Conservation (phyloP, 2,888 invertebrate species). For the Rosalia funebris region DNA sequence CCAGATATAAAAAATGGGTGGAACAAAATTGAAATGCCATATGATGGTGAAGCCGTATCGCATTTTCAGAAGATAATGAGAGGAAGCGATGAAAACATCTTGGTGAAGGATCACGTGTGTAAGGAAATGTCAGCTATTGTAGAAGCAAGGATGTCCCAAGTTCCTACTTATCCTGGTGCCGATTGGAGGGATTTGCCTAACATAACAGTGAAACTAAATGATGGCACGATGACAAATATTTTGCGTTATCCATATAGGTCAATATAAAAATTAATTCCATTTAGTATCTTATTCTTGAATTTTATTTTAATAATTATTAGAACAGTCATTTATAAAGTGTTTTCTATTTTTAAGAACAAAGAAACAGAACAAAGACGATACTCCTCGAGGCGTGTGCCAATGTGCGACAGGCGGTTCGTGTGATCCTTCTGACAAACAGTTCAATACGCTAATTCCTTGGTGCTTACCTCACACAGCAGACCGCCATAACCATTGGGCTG, state of each 20-base stretch:
- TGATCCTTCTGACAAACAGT: slow-evolving; percentile 78
- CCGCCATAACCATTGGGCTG: slow-evolving; percentile 87
- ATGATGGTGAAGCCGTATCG: slow-evolving; percentile 75
- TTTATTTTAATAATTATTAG: too few species aligned
- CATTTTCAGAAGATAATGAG: slow-evolving; percentile 81
- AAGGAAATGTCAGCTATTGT: slow-evolving; percentile 86
- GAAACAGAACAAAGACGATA: slow-evolving; percentile 64
- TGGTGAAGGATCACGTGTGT: slow-evolving; percentile 78
- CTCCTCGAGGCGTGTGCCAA: slow-evolving; percentile 79
- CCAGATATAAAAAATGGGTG: slow-evolving; percentile 80
- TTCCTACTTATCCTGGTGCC: slow-evolving; percentile 79
- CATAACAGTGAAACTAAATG: slow-evolving; percentile 73
- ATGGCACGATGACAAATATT: slow-evolving; percentile 74
- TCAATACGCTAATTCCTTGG: slow-evolving; percentile 88
- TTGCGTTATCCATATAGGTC: slow-evolving; percentile 68
- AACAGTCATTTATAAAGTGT: too few species aligned
- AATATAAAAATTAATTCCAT: slow-evolving; percentile 29
- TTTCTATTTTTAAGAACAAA: slow-evolving; percentile 59
- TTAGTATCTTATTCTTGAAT: too few species aligned
- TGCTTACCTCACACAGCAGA: slow-evolving; percentile 88
- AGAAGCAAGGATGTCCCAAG: slow-evolving; percentile 78
- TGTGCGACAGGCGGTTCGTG: slow-evolving; percentile 76
- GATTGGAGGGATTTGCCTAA: slow-evolving; percentile 92
- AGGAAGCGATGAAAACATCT: slow-evolving; percentile 53
- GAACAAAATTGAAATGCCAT: slow-evolving; percentile 74